Percentiles rank a stretch among this genome's conserved stretches.
phyloP scores from a whole-genome alignment of 2,797 vertebrate species.

The Cyclura pinguis region DNA sequence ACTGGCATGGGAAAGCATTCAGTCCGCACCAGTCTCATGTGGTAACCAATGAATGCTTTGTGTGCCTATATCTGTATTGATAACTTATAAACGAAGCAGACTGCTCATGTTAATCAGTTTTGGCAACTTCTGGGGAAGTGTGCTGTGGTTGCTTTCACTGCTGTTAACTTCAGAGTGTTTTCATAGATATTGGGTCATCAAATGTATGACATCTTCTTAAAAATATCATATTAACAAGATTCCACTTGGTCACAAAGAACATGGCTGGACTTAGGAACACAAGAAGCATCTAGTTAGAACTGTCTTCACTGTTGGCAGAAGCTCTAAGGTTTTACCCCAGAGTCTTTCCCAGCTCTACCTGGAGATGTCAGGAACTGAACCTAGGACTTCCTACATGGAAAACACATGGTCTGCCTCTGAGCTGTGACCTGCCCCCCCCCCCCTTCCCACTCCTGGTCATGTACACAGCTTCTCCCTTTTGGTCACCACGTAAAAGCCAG shows the following conservation, averaged over 20 bases:
- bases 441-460: background rate
- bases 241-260: background rate
- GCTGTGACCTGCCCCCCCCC: background rate
- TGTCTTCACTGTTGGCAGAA: background rate
- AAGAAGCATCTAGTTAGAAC: background rate
- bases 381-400: background rate
- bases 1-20: no score
- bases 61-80: no score
- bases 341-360: background rate
- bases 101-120: no score
- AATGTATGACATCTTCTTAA: no score
- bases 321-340: background rate
- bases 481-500: background rate
- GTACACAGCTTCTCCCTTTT: background rate
- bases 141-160: no score
- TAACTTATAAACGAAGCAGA: no score
- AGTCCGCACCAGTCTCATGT: no score
- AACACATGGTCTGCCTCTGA: background rate
- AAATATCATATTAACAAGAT: background rate
- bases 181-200: no score
- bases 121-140: no score
- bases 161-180: no score
- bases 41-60: no score
- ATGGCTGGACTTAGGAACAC: background rate
- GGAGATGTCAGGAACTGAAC: background rate